Evolutionary conservation across 2,113 vertebrate species (phyloP).

Genomic region (Ophiodon elongatus): DNA sequence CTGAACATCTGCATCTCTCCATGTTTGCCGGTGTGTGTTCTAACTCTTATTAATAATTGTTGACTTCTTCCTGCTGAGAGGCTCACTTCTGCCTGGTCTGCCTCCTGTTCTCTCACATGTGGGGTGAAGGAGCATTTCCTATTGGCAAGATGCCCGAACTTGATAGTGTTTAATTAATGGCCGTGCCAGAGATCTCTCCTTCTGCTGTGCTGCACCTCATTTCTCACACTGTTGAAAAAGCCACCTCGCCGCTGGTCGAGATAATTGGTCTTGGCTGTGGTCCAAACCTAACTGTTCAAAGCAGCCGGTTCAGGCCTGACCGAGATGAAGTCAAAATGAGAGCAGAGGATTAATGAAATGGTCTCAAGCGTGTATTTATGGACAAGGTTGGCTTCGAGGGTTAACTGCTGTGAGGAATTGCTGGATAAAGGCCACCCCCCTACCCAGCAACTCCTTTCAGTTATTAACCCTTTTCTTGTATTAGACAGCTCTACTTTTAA

Average conservation of each 20-base stretch:
- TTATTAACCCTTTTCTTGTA: neutral
- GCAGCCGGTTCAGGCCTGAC: constrained; percentile 10
- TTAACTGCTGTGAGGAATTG: constrained; percentile 7
- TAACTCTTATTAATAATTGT: constrained; percentile 36
- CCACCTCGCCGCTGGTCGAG: constrained; percentile 12
- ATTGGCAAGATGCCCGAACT: constrained; percentile 71
- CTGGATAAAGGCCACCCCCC: neutral
- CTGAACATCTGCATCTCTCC: neutral
- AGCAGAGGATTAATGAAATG: constrained; percentile 46
- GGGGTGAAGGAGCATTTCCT: constrained; percentile 30
- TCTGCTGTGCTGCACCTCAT: constrained; percentile 40
- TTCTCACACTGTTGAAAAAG: constrained; percentile 43
- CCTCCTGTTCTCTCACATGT: constrained; percentile 13
- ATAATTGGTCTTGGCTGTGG: constrained; percentile 71
- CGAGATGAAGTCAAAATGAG: constrained; percentile 34
- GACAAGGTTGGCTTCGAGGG: neutral
- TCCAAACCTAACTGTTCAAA: constrained; percentile 62
- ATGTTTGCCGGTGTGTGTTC: constrained; percentile 22
- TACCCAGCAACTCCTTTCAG: neutral
- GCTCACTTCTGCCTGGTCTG: neutral
- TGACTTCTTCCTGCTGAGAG: constrained; percentile 63
- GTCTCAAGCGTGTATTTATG: constrained; percentile 33
- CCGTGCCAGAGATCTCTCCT: constrained; percentile 42
- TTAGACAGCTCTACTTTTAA: constrained; percentile 12
- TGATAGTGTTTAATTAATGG: constrained; percentile 48